Conservation (phyloP, 92 coral and sea anemone species). For the Micromussa lordhowensis region DNA sequence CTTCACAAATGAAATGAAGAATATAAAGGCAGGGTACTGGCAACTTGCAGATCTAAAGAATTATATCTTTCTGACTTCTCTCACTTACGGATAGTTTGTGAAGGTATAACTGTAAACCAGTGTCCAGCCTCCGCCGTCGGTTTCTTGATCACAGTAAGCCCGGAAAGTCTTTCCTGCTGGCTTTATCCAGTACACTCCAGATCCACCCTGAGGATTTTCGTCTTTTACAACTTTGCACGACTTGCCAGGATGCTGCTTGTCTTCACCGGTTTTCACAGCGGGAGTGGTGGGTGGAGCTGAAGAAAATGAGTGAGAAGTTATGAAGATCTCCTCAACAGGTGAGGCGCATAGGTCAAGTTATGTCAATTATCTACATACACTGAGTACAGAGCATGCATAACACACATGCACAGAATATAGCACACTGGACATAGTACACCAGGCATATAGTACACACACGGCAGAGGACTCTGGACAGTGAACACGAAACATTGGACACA, state of each 20-base stretch:
- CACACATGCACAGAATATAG: not conserved
- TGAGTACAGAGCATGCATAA: too few species aligned
- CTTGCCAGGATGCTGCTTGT: slow-evolving; percentile 50
- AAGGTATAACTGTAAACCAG: slow-evolving; percentile 65
- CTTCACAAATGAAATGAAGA: too few species aligned
- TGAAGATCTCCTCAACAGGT: too few species aligned
- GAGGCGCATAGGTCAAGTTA: too few species aligned
- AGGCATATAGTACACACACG: too few species aligned
- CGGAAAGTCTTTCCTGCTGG: slow-evolving; percentile 49
- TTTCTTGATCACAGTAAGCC: slow-evolving; percentile 70
- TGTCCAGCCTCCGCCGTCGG: slow-evolving; percentile 75
- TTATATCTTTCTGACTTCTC: not conserved
- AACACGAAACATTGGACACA: not conserved
- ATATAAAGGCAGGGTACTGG: too few species aligned
- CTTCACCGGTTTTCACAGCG: slow-evolving; percentile 33
- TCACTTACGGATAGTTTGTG: slow-evolving; percentile 57
- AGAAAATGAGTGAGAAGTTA: not conserved
- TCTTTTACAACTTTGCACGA: slow-evolving; percentile 43
- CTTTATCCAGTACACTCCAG: slow-evolving; percentile 70
- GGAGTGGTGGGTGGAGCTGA: slow-evolving; percentile 16
- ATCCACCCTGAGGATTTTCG: slow-evolving; percentile 30
- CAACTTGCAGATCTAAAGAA: too few species aligned
- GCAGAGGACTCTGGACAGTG: not conserved
- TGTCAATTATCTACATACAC: too few species aligned
- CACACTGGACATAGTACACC: too few species aligned